Percentiles rank a stretch among this genome's conserved stretches.
Evolutionary conservation across 2,797 vertebrate species (phyloP).

Genomic region (Leptatherina wallacei): DNA sequence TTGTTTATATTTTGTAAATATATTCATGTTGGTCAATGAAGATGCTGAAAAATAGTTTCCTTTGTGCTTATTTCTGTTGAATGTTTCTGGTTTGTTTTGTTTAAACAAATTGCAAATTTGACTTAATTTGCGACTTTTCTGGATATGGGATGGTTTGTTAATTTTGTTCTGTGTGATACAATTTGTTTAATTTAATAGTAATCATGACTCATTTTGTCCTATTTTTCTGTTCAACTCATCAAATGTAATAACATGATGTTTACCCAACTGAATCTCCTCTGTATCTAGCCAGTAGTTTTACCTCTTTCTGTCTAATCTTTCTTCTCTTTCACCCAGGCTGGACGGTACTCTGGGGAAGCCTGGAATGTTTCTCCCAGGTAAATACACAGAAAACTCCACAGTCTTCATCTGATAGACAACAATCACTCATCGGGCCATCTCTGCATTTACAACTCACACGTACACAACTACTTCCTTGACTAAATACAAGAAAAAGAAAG

Average conservation of each 20-base stretch:
- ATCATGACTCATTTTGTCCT: slow-evolving; percentile 20
- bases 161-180: slow-evolving; percentile 7
- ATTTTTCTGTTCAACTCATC: slow-evolving; percentile 26
- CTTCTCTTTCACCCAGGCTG: slow-evolving; percentile 76
- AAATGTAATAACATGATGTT: slow-evolving; percentile 13
- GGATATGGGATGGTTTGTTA: neutral
- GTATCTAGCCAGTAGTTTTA: slow-evolving; percentile 18
- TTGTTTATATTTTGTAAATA: too few species aligned
- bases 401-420: slow-evolving; percentile 56
- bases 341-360: slow-evolving; percentile 91
- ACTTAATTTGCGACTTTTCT: neutral
- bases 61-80: too few species aligned
- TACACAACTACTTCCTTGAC: slow-evolving; percentile 45
- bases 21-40: too few species aligned
- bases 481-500: slow-evolving; percentile 43
- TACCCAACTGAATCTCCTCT: slow-evolving; percentile 16
- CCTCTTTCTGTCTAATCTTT: slow-evolving; percentile 6
- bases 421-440: slow-evolving; percentile 43
- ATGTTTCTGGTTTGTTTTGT: too few species aligned
- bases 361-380: slow-evolving; percentile 92
- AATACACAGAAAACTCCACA: slow-evolving; percentile 33
- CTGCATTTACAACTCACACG: slow-evolving; percentile 46
- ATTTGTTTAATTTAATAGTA: slow-evolving; percentile 44
- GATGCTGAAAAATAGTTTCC: too few species aligned
- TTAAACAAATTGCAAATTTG: neutral